Conservation (phyloP, 1,140 invertebrate genomes). For the Harlomillsia oculata region DNA sequence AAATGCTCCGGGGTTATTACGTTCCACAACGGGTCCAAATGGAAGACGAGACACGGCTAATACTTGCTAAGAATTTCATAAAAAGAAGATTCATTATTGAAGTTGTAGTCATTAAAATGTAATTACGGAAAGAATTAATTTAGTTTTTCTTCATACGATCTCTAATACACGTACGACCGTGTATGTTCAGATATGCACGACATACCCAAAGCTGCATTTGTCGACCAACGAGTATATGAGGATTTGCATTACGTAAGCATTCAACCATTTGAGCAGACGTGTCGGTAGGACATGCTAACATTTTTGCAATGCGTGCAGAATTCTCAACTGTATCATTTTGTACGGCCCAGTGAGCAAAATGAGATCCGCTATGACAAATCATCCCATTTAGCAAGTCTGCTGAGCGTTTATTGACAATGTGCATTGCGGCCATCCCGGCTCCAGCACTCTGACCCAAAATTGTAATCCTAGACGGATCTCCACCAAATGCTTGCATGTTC, state of each 20-base stretch:
- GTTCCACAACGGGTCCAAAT: neutral
- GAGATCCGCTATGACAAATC: conserved; percentile 22
- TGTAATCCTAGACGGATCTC: conserved; percentile 3
- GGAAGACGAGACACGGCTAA: neutral
- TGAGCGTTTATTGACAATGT: neutral
- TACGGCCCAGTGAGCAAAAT: conserved; percentile 21
- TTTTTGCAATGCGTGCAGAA: conserved; percentile 2
- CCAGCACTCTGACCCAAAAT: neutral
- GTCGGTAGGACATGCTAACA: conserved; percentile 13
- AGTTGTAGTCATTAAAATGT: neutral
- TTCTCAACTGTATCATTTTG: conserved; percentile 11
- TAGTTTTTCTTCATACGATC: too few relatives aligned
- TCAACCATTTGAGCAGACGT: conserved; percentile 8
- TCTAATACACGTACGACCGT: too few relatives aligned
- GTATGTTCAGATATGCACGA: too few relatives aligned
- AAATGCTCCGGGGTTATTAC: neutral
- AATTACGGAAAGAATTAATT: neutral
- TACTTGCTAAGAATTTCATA: neutral
- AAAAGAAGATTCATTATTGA: neutral
- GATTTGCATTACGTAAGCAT: conserved; percentile 19
- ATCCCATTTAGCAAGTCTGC: conserved; percentile 17
- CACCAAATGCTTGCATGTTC: conserved; percentile 18
- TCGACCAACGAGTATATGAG: conserved; percentile 8
- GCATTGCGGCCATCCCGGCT: neutral
- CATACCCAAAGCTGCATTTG: conserved; percentile 5